Evolutionary conservation across 2,888 invertebrate genomes (phyloP).

Genomic region (Sesamia inferens): DNA sequence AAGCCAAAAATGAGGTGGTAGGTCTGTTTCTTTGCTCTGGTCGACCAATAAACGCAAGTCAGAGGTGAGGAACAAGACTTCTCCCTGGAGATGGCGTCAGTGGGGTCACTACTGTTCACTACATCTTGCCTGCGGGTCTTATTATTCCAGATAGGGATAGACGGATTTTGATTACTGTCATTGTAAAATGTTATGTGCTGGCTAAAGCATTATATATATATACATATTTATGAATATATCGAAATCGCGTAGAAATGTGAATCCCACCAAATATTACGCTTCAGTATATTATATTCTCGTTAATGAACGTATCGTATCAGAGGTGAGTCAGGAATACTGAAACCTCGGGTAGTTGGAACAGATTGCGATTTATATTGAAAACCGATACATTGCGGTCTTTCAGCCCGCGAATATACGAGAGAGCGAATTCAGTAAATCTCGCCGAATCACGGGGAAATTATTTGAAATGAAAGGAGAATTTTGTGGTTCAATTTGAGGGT

Average conservation of each 20-base stretch:
- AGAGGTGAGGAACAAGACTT: too few species aligned
- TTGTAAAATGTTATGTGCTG: neutral
- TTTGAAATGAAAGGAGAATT: slow-evolving; percentile 24
- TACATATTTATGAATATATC: slow-evolving; percentile 3
- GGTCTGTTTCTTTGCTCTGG: too few species aligned
- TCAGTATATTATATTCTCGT: slow-evolving; percentile 30
- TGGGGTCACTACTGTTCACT: too few species aligned
- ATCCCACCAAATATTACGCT: neutral
- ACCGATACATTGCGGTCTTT: slow-evolving; percentile 50
- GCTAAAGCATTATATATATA: neutral
- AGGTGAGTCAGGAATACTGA: slow-evolving; percentile 31
- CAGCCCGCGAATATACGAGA: slow-evolving; percentile 5
- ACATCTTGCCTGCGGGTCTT: too few species aligned
- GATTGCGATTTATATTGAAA: slow-evolving; percentile 54
- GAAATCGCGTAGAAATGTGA: neutral
- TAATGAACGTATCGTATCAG: slow-evolving; percentile 43
- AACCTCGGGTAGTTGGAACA: slow-evolving; percentile 46
- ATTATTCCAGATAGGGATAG: neutral
- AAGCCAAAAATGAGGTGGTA: too few species aligned
- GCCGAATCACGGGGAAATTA: slow-evolving; percentile 33
- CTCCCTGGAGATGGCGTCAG: too few species aligned
- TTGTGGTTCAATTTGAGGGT: slow-evolving; percentile 24
- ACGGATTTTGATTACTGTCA: neutral
- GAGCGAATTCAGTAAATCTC: slow-evolving; percentile 29
- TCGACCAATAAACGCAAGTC: too few species aligned